Percentiles rank a stretch among this genome's conserved stretches.
Conservation (phyloP, 2,797 vertebrate species). For the Arnoldichthys spilopterus region DNA sequence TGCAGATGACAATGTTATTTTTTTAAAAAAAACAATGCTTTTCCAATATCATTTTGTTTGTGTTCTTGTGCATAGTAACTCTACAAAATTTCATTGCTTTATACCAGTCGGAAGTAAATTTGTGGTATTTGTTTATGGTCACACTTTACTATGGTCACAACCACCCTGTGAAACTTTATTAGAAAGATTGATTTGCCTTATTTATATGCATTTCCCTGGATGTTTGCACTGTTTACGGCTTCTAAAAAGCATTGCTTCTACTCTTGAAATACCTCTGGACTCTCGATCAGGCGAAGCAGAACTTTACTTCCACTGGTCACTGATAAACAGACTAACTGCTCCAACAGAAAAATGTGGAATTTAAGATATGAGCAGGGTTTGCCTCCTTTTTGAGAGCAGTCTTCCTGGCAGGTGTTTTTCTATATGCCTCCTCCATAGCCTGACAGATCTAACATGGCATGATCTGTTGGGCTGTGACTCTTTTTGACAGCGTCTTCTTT, state of each 20-base stretch:
- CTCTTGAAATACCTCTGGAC: not conserved
- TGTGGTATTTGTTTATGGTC: too few species aligned
- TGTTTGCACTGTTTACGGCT: not conserved
- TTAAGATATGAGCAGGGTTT: not conserved
- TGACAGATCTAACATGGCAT: not conserved
- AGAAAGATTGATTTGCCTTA: not conserved
- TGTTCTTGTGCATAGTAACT: too few species aligned
- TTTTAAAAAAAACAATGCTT: too few species aligned
- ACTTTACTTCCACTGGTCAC: not conserved
- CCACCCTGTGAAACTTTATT: too few species aligned
- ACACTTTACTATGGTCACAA: too few species aligned
- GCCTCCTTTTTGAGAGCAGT: not conserved
- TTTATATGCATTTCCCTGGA: not conserved
- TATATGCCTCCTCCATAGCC: not conserved
- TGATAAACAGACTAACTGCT: slow-evolving; percentile 25
- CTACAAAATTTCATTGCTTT: too few species aligned
- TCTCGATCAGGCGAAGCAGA: not conserved
- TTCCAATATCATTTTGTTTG: too few species aligned
- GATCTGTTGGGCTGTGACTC: not conserved
- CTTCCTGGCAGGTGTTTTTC: too few species aligned
- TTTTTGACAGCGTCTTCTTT: too few species aligned
- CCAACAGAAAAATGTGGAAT: slow-evolving; percentile 12
- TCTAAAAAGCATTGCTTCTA: not conserved
- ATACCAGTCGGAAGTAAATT: too few species aligned
- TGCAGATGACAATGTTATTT: too few species aligned